Base-by-base conservation (phyloP, 1,140 invertebrate genomes). In the Tenebrio molitor region DNA sequence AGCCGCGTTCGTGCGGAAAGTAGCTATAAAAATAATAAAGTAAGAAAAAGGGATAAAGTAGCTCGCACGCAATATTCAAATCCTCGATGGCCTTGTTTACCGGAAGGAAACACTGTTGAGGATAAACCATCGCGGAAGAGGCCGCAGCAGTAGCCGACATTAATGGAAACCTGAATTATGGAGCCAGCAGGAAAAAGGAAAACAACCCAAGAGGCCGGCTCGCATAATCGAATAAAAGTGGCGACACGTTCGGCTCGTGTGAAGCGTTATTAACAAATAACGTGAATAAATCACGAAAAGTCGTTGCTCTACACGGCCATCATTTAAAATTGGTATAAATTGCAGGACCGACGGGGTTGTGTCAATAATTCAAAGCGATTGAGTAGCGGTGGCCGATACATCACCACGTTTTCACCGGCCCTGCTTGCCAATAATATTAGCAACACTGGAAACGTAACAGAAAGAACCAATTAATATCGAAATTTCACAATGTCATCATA, bases 401-500 rank as follows among this genome's bases (percentile, higher is more conserved):
- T 66, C 64, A 66, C 64, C 39, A n/a, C 36, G 39, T 65, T 65
- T 65, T 65, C 62, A 65, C 62, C 39, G 62, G 25, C 14, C 4
- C 16, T 41, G 42, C 64, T 66, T 66, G 19, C 34, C 36, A 44
- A 21, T 66, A 66, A 15, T 42, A 42, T 44, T 44, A 44, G 42
- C 39, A 66, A 66, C 33, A 66, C 36, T 34, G 66, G 66, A 50
- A 50, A 46, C 12, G 17, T 34, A 69, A 53, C 66, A 46, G 66
- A 69, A 53, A 69, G 66, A 53, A 69, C 66, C 66, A 69, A 69
- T 69, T 69, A 69, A 53, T 69, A 69, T 34, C 66, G 42, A 69
- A 69, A 69, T 65, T 65, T 44, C 39, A 19, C 46, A 53, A 53
- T 65, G 63, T 65, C 63, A 64, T 64, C 62, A 44, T 65, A 39